A percentile compares a stretch with the other conserved stretches of the same genome.
Conservation (phyloP, 1,140 invertebrate genomes). For the Meteorus sp. region DNA sequence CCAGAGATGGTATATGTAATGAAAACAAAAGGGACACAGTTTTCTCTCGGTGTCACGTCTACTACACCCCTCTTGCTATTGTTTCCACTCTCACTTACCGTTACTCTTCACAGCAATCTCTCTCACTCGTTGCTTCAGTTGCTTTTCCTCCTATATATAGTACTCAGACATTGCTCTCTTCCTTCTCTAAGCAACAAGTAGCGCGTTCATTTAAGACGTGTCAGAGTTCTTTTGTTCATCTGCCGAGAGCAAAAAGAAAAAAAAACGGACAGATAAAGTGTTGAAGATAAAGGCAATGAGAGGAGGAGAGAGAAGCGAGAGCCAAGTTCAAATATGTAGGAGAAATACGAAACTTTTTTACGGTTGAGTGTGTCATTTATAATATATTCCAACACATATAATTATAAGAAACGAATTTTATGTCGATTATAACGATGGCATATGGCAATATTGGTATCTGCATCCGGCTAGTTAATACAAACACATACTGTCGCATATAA, state of each 20-base stretch:
- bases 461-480: slow-evolving; percentile 52
- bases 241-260: slow-evolving; percentile 44
- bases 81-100: slow-evolving; percentile 25
- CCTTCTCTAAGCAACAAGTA: slow-evolving; percentile 58
- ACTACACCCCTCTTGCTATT: slow-evolving; percentile 25
- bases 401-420: too few relatives aligned
- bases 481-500: slow-evolving; percentile 23
- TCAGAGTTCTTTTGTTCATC: slow-evolving; percentile 59
- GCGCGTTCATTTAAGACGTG: slow-evolving; percentile 61
- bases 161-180: slow-evolving; percentile 27
- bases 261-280: neutral
- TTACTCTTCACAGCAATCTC: slow-evolving; percentile 28
- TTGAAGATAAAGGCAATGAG: too few relatives aligned
- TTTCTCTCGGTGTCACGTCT: slow-evolving; percentile 39
- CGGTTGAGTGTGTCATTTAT: too few relatives aligned
- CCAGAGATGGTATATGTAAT: slow-evolving; percentile 33
- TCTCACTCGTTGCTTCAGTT: slow-evolving; percentile 25
- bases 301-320: too few relatives aligned
- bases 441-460: slow-evolving; percentile 40
- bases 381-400: too few relatives aligned
- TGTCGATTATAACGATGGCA: too few relatives aligned
- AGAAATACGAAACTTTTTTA: too few relatives aligned
- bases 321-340: too few relatives aligned
- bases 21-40: slow-evolving; percentile 58
- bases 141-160: neutral